phyloP scores from a whole-genome alignment of 2,797 vertebrate species.

The Sphenopsis melanotis region DNA sequence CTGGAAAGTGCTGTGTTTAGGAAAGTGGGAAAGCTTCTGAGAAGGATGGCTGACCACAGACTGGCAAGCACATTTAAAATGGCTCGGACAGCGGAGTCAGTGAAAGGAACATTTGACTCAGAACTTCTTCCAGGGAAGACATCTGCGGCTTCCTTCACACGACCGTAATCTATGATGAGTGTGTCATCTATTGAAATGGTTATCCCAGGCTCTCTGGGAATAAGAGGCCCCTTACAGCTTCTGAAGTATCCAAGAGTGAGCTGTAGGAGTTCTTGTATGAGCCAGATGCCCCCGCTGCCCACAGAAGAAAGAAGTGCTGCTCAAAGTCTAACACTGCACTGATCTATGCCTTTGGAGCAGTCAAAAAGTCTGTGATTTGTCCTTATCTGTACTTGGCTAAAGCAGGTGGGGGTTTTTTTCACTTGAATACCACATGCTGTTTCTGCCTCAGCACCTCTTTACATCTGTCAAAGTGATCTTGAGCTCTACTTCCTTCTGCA shows the following conservation, averaged over 20 bases:
- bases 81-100: background rate
- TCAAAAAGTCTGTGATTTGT: conserved; percentile 31
- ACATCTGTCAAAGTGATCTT: background rate
- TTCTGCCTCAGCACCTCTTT: conserved; percentile 24
- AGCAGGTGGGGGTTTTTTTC: background rate
- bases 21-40: background rate
- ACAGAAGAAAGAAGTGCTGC: conserved; percentile 24
- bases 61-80: background rate
- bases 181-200: conserved; percentile 28
- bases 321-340: conserved; percentile 16
- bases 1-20: background rate
- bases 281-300: conserved; percentile 34
- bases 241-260: conserved; percentile 29
- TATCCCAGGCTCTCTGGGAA: background rate
- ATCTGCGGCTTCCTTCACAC: background rate
- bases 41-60: background rate
- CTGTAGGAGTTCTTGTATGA: background rate
- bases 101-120: background rate
- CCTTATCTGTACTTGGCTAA: conserved; percentile 40
- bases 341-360: conserved; percentile 31
- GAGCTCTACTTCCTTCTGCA: conserved; percentile 6
- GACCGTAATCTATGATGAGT: background rate
- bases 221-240: background rate
- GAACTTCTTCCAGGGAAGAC: background rate
- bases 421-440: conserved; percentile 27